These are phyloP conservation scores for Deilephila elpenor DNA, from an alignment of 2,888 invertebrate genomes.

Conservation along the genomic window DNA sequence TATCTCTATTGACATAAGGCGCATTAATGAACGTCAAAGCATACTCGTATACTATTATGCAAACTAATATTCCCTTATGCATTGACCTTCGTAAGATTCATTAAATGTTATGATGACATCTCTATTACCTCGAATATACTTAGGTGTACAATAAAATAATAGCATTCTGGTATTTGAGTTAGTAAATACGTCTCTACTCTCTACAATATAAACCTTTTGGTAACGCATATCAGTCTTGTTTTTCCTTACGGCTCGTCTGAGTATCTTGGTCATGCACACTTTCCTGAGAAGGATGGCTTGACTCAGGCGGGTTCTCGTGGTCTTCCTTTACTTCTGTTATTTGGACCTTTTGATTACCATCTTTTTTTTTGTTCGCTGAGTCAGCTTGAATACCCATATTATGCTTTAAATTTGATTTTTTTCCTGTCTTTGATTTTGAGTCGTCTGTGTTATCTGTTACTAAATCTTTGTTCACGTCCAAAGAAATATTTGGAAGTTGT, in stretches of 20 bases:
- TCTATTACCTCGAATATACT: no score
- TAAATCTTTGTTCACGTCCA: conserved; percentile 42
- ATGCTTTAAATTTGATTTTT: conserved; percentile 57
- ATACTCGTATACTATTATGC: neutral
- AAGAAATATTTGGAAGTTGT: conserved; percentile 44
- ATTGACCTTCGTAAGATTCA: conserved; percentile 10
- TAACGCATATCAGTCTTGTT: conserved; percentile 53
- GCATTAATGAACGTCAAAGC: neutral
- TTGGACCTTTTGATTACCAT: conserved; percentile 47
- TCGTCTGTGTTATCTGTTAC: conserved; percentile 33
- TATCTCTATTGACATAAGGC: conserved; percentile 9
- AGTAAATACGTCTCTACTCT: no score
- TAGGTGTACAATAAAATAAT: no score
- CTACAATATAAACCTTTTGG: neutral
- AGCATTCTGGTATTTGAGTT: no score
- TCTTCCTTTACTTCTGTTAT: conserved; percentile 47
- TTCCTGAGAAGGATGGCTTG: conserved; percentile 28
- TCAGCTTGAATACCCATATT: conserved; percentile 53
- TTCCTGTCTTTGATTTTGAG: conserved; percentile 23
- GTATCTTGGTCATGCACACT: conserved; percentile 47
- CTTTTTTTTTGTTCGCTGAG: conserved; percentile 33
- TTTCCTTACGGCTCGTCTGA: conserved; percentile 58
- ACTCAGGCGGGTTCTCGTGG: conserved; percentile 31
- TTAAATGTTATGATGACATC: no score
- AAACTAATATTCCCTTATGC: neutral